Conservation (phyloP, 2,797 vertebrate species). For the Acropternis orthonyx region DNA sequence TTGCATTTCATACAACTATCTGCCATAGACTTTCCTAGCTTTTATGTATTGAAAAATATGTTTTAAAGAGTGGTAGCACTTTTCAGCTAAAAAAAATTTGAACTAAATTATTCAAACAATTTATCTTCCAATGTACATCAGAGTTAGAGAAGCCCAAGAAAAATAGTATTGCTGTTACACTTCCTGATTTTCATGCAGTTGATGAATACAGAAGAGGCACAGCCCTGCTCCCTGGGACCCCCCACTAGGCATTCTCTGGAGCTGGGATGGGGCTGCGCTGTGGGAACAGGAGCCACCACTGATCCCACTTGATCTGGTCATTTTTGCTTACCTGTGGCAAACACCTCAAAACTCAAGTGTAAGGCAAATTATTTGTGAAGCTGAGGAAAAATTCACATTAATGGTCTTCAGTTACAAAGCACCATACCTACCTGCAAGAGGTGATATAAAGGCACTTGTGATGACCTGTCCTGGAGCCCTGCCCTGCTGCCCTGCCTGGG, state of each 20-base stretch:
- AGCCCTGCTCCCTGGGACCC: no score
- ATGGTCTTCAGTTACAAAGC: background rate
- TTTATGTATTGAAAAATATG: background rate
- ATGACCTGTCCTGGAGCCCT: background rate
- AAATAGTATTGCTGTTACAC: background rate
- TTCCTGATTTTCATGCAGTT: background rate
- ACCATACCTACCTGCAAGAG: rapidly evolving
- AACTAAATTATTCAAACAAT: background rate
- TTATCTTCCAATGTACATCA: background rate
- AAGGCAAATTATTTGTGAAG: background rate
- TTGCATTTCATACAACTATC: background rate
- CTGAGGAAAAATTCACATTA: background rate
- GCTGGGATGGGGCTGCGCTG: background rate
- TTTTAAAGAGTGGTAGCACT: background rate
- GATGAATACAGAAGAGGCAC: background rate
- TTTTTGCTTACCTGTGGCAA: background rate
- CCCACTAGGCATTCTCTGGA: background rate
- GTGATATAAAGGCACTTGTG: background rate
- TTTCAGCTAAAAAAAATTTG: background rate
- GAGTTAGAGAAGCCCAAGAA: background rate
- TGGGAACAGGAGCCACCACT: rapidly evolving
- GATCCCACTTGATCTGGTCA: background rate
- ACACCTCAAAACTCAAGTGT: background rate
- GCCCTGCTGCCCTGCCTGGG: background rate
- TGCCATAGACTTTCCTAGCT: background rate